Evolutionary conservation across 1,140 invertebrate genomes (phyloP), one percentile per base, ranked within the genome.

Genomic region (Meloidogyne chitwoodi): DNA sequence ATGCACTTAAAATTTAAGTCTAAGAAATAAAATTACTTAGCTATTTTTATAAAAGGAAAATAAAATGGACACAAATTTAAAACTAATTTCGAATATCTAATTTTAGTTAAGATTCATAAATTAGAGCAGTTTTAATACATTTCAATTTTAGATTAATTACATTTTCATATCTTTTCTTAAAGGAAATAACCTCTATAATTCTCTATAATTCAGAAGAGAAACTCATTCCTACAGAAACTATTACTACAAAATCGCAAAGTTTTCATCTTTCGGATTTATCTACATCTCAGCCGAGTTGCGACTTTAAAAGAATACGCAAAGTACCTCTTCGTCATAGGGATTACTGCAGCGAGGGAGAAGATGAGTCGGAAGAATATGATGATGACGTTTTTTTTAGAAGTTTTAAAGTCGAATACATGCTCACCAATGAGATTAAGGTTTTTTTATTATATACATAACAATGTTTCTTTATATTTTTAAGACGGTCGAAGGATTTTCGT

Each of bases 401-500:
- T n/a, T 34, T 64, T 5, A 78, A 78, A 48, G n/a, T 78, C 16
- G 77, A 78, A 62, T 78, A 78, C 27, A 80, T 74, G 29, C 22
- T 64, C 22, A 24, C 38, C 6, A 75, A 80, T 29, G 77, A 67
- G 29, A 68, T 19, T 62, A 77, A 76, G n/a, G 74, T 75, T 31
- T 29, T 34, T 26, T 16, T 2, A 34, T 31, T 44, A 26, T 31
- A 6, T 31, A n/a, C n/a, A n/a, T n/a, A n/a, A n/a, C n/a, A n/a
- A n/a, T n/a, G 0, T 38, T 66, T 44, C 8, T 12, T 22, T 22
- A 27, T 68, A 2, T 22, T 11, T 24, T 68, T 68, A 2, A 61
- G 64, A 29, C 27, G 5, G 29, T 29, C 24, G 70, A 68, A 22
- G 77, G 82, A 24, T 81, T 65, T 41, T 66, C 80, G 5, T 80